These are phyloP conservation scores for Coregonus clupeaformis DNA, from an alignment of 2,113 vertebrate genomes.

Conservation along the genomic window DNA sequence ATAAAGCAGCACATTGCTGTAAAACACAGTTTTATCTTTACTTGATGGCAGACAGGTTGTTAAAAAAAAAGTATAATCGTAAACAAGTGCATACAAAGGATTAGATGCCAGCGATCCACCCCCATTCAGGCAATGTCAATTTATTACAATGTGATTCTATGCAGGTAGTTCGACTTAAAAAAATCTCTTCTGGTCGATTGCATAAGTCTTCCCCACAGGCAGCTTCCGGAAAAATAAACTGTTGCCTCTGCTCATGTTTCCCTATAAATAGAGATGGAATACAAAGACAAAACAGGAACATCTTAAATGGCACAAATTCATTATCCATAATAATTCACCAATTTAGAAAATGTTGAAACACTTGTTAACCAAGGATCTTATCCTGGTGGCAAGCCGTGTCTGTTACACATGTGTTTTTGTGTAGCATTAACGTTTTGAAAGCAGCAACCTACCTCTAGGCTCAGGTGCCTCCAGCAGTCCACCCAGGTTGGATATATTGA, in stretches of 20 bases:
- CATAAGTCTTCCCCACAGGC: constrained; percentile 88
- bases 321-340: too few relatives aligned
- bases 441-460: constrained; percentile 76
- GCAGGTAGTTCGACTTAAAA: constrained; percentile 74
- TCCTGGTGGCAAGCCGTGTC: too few relatives aligned
- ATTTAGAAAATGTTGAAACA: too few relatives aligned
- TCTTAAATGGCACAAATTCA: too few relatives aligned
- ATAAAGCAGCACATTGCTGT: constrained; percentile 38
- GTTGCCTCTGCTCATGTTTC: constrained; percentile 96
- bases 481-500: constrained; percentile 89
- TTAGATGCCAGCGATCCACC: constrained; percentile 40
- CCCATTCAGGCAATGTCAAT: constrained; percentile 37
- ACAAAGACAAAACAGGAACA: neutral
- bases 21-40: constrained; percentile 41
- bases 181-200: constrained; percentile 89
- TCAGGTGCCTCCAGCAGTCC: constrained; percentile 91
- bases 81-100: constrained; percentile 69
- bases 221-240: constrained; percentile 98
- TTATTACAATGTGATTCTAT: constrained; percentile 59
- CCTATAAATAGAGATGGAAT: constrained; percentile 68
- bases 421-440: neutral
- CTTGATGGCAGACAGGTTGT: constrained; percentile 36
- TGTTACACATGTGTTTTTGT: neutral
- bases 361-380: too few relatives aligned
- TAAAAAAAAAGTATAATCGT: constrained; percentile 22